Conservation (phyloP, 2,113 vertebrate genomes). For the Rhabdornis inornatus region DNA sequence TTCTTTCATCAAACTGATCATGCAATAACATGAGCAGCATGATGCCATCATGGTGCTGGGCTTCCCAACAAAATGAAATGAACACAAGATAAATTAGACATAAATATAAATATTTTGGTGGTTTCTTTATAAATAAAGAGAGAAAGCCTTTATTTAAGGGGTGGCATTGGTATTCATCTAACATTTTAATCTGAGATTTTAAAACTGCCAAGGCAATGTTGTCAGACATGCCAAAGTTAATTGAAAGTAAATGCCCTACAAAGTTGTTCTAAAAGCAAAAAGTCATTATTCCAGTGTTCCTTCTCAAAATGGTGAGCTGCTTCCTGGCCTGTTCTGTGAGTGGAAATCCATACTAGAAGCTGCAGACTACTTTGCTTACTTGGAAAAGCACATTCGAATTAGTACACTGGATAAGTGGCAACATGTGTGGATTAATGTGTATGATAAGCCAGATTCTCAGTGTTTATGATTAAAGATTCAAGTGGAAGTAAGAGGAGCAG, state of each 20-base stretch:
- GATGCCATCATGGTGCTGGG: not conserved
- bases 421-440: not conserved
- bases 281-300: not conserved
- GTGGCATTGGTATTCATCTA: not conserved
- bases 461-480: not conserved
- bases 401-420: not conserved
- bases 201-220: not conserved
- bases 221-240: not conserved
- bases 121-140: not conserved
- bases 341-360: not conserved
- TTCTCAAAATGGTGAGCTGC: not conserved
- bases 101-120: not conserved
- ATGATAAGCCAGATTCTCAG: not conserved
- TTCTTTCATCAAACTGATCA: not conserved
- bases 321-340: not conserved
- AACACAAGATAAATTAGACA: not conserved
- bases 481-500: not conserved
- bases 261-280: slow-evolving; percentile 1
- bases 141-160: not conserved
- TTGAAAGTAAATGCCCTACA: not conserved
- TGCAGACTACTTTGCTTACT: not conserved
- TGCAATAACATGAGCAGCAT: not conserved
- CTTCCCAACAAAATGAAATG: not conserved
- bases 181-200: not conserved
- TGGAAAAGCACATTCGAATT: not conserved